Percentiles rank a stretch among this genome's conserved stretches.
phyloP scores from a whole-genome alignment of 2,888 invertebrate species.

The Actias luna region DNA sequence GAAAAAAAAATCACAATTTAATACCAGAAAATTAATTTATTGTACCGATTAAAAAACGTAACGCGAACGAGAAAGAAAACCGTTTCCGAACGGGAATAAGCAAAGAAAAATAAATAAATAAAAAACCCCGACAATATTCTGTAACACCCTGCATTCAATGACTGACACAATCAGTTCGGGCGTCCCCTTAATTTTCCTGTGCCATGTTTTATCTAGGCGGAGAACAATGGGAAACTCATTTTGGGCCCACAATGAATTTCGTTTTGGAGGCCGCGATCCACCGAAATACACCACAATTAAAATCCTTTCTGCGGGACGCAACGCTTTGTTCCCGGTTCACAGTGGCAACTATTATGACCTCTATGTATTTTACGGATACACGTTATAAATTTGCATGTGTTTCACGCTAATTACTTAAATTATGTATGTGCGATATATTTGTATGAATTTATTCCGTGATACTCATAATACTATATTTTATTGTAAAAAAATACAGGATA shows the following conservation, averaged over 20 bases:
- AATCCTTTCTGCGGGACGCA: conserved; percentile 46
- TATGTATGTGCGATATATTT: too few species aligned
- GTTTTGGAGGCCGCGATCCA: conserved; percentile 63
- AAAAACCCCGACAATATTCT: conserved; percentile 5
- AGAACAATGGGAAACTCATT: conserved; percentile 74
- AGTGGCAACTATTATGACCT: conserved; percentile 17
- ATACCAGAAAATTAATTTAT: neutral
- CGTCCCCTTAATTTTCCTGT: conserved; percentile 76
- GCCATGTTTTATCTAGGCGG: conserved; percentile 65
- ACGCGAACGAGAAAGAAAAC: neutral
- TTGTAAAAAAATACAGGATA: too few species aligned
- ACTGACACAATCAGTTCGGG: conserved; percentile 20
- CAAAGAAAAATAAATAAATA: neutral
- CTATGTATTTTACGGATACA: neutral
- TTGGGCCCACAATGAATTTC: conserved; percentile 71
- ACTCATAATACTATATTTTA: too few species aligned
- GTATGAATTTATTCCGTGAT: too few species aligned
- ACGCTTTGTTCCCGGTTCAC: conserved; percentile 27
- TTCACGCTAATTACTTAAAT: neutral
- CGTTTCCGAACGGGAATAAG: neutral
- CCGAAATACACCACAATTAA: conserved; percentile 69
- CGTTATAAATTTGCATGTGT: neutral
- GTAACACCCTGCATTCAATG: conserved; percentile 7
- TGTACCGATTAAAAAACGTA: neutral
- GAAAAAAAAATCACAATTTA: too few species aligned